These are phyloP conservation scores for Drosophila parvula DNA, from an alignment of 1,140 invertebrate species.

Conservation along the genomic window DNA sequence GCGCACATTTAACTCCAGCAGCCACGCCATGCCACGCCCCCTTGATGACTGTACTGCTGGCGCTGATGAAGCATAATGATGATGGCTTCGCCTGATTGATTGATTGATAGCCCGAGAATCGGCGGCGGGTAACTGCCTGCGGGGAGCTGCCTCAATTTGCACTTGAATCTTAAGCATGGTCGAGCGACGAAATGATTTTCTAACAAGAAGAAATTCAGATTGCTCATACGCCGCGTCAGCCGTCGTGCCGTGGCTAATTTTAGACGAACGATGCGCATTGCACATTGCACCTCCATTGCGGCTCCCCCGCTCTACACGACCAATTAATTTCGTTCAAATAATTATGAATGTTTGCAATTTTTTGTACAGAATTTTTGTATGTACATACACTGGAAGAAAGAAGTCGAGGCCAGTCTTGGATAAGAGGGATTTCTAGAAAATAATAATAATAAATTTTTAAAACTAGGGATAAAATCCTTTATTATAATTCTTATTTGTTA, in stretches of 20 bases:
- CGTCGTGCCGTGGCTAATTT: slow-evolving; percentile 38
- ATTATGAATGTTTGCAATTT: slow-evolving; percentile 41
- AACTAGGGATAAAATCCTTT: too few relatives aligned
- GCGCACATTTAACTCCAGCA: background rate
- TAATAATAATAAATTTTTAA: background rate
- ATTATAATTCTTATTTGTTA: too few relatives aligned
- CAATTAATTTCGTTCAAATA: slow-evolving; percentile 65
- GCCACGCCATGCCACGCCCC: slow-evolving; percentile 39
- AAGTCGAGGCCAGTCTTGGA: rapidly evolving
- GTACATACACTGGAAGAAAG: slow-evolving; percentile 3
- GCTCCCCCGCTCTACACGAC: slow-evolving; percentile 28
- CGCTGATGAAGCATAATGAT: slow-evolving; percentile 74
- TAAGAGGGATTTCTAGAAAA: background rate
- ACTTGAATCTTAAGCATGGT: slow-evolving; percentile 48
- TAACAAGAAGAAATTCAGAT: slow-evolving; percentile 42
- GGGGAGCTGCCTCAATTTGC: slow-evolving; percentile 35
- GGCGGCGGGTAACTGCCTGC: background rate
- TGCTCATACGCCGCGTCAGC: slow-evolving; percentile 72
- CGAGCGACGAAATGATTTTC: slow-evolving; percentile 22
- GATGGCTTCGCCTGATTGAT: slow-evolving; percentile 59
- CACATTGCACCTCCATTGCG: slow-evolving; percentile 11
- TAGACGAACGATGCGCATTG: slow-evolving; percentile 34
- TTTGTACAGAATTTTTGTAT: slow-evolving; percentile 14
- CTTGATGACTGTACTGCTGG: slow-evolving; percentile 32
- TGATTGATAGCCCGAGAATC: slow-evolving; percentile 61